phyloP scores from a whole-genome alignment of 2,888 invertebrate species.

The Drosophila greeni region DNA sequence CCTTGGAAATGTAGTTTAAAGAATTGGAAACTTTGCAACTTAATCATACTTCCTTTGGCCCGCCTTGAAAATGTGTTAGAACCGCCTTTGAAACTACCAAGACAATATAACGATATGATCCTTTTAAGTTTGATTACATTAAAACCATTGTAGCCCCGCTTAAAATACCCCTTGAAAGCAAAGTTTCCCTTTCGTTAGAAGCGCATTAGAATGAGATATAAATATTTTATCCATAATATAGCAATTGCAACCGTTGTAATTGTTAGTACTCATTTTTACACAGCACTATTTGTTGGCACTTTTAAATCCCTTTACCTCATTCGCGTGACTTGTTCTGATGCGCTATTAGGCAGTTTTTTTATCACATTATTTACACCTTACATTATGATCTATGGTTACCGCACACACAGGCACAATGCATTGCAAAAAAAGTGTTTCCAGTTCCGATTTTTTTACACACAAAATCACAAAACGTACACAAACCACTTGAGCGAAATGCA shows the following conservation, averaged over 20 bases:
- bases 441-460: slow-evolving; percentile 1
- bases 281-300: slow-evolving; percentile 21
- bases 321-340: slow-evolving; percentile 64
- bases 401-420: slow-evolving; percentile 76
- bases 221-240: not conserved
- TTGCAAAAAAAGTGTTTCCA: slow-evolving; percentile 61
- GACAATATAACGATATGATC: not conserved
- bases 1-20: slow-evolving; percentile 44
- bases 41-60: not conserved
- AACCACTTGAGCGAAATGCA: slow-evolving; percentile 72
- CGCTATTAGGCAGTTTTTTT: slow-evolving; percentile 51
- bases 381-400: slow-evolving; percentile 61
- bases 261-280: slow-evolving; percentile 3
- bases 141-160: not conserved
- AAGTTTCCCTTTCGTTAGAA: slow-evolving; percentile 58
- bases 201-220: slow-evolving; percentile 61
- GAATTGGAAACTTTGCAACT: slow-evolving; percentile 52
- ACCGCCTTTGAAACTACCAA: not conserved
- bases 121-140: not conserved
- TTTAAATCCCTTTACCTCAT: slow-evolving; percentile 1
- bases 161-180: slow-evolving; percentile 2
- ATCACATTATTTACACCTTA: slow-evolving; percentile 33
- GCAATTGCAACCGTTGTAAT: slow-evolving; percentile 47
- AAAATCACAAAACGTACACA: slow-evolving; percentile 7
- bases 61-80: no score